A percentile compares a stretch with the other conserved stretches of the same genome.
Evolutionary conservation across 2,113 vertebrate genomes (phyloP).

Genomic region (Jacana jacana): DNA sequence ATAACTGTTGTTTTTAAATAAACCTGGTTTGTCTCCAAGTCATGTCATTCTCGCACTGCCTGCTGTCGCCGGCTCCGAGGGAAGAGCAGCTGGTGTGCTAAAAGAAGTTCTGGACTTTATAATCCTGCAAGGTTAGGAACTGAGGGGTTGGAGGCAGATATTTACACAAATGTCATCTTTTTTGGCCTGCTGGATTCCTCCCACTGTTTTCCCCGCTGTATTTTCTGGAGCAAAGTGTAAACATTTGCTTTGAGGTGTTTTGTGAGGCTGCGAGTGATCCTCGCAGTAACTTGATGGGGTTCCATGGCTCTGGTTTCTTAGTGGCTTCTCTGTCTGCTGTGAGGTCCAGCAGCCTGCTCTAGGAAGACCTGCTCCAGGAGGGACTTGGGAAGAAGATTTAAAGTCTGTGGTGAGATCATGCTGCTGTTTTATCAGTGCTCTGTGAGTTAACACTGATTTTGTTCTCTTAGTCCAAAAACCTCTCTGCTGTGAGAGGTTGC

Average conservation of each 20-base stretch:
- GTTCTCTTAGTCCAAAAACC: too few relatives aligned
- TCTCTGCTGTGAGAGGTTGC: too few relatives aligned
- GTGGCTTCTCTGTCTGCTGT: neutral
- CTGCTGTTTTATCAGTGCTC: too few relatives aligned
- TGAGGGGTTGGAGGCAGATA: slow-evolving; percentile 30
- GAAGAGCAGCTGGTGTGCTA: slow-evolving; percentile 57
- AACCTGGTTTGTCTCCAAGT: slow-evolving; percentile 48
- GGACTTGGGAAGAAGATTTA: too few relatives aligned
- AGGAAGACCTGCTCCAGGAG: too few relatives aligned
- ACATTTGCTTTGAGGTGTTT: neutral
- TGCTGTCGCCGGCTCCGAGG: neutral
- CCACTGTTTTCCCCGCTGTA: neutral
- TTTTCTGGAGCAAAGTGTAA: neutral
- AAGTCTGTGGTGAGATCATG: too few relatives aligned
- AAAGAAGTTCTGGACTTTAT: slow-evolving; percentile 38
- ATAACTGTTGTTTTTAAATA: neutral
- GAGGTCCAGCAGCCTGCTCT: too few relatives aligned
- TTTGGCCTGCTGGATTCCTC: neutral
- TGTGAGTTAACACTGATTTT: too few relatives aligned
- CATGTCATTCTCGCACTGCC: neutral
- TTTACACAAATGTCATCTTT: slow-evolving; percentile 8
- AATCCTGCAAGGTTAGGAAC: slow-evolving; percentile 8
- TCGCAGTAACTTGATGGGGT: neutral
- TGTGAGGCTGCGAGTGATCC: neutral
- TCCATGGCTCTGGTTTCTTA: neutral